A percentile compares a stretch with the other conserved stretches of the same genome.
Evolutionary conservation across 2,113 vertebrate species (phyloP).

Genomic region (Cervus canadensis): DNA sequence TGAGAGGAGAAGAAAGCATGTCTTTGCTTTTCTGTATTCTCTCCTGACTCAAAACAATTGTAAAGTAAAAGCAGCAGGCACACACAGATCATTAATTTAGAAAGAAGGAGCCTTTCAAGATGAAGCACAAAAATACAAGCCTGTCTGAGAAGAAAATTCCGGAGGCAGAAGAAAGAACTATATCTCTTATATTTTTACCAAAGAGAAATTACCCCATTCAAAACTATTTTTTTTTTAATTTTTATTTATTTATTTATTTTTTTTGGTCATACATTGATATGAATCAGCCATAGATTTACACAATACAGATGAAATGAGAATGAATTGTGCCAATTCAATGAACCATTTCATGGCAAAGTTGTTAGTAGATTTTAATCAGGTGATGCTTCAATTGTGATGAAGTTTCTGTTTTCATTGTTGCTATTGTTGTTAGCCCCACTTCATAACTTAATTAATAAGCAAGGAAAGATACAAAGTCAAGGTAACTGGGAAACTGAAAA

Average conservation of each 20-base stretch:
- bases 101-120: constrained; percentile 22
- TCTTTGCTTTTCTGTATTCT: neutral
- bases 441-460: neutral
- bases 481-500: neutral
- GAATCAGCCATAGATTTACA: too few relatives aligned
- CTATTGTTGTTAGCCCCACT: neutral
- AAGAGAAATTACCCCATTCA: neutral
- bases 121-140: neutral
- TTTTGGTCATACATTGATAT: too few relatives aligned
- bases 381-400: neutral
- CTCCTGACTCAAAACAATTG: constrained; percentile 5
- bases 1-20: neutral
- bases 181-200: neutral
- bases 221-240: neutral
- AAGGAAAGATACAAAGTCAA: neutral
- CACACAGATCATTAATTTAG: constrained; percentile 45
- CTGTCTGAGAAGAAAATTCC: neutral
- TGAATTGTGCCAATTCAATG: neutral
- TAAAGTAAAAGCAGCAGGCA: constrained; percentile 29
- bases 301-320: neutral
- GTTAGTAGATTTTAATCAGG: neutral
- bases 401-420: neutral
- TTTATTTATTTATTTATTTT: too few relatives aligned
- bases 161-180: neutral
- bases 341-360: neutral